Evolutionary conservation across 2,113 vertebrate species (phyloP), one percentile per base, ranked within the genome.

Genomic region (Tylochromis polylepis): DNA sequence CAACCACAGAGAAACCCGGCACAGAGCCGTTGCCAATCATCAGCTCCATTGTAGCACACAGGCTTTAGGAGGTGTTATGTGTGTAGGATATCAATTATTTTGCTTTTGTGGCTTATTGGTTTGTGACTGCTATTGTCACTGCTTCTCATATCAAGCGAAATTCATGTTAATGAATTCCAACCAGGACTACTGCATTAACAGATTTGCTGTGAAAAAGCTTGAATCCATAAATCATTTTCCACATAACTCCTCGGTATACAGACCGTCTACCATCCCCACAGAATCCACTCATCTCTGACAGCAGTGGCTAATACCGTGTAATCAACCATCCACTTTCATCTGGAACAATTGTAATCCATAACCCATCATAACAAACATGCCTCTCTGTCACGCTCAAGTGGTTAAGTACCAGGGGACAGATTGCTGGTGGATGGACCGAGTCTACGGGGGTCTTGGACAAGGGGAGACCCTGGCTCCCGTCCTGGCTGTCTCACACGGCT

Each of bases 1-100:
- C 83, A 62, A 92, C 89, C 31, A 22, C 85, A 85, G 84, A 89
- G 84, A 89, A 93, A 57, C 79, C 79, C 57, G 5, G 77, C 86
- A 88, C 60, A 83, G 86, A 92, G 83, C 86, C 67, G 87, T 84
- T 89, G 93, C 91, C 93, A 95, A 94, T 95, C 90, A 94, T 27
- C 89, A n/a, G 82, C 85, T 82, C 90, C 24, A 93, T 90, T 93
- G 92, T 91, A 53, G 77, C 88, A 88, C 72, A 80, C 83, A 41
- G 87, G 85, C 84, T 94, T 88, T 85, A 87, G 85, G 58, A 16
- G 77, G 72, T n/a, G 84, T 82, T 88, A 84, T 94, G 93, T 82
- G 91, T 88, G 81, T 83, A 57, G 89, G 82, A 83, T 91, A 92
- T 94, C 91, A 93, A 92, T 92, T 93, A 88, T 94, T 84, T 82